phyloP scores from a whole-genome alignment of 2,113 vertebrate species.

The Chitala chitala region DNA sequence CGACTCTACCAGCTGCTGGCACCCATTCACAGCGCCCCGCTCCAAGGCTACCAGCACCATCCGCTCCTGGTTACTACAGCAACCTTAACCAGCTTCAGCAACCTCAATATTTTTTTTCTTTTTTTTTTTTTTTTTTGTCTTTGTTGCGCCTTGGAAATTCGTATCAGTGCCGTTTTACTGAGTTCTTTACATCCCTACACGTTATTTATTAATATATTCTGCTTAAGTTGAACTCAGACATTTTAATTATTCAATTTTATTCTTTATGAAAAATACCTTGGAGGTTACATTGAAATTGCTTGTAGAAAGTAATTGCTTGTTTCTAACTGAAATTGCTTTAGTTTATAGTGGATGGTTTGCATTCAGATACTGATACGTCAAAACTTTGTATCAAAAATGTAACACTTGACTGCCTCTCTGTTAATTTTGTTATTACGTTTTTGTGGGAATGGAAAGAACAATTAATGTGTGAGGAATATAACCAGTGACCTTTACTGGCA shows the following conservation, averaged over 20 bases:
- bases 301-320: background rate
- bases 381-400: constrained; percentile 2
- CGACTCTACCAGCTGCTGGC: background rate
- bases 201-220: background rate
- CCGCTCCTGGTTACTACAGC: constrained; percentile 33
- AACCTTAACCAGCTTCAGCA: constrained; percentile 23
- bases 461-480: background rate
- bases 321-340: background rate
- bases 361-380: background rate
- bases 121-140: background rate
- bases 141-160: background rate
- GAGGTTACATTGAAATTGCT: background rate
- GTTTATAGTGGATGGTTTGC: background rate
- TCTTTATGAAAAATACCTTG: background rate
- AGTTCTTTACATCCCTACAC: background rate
- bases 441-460: background rate
- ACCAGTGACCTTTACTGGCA: constrained; percentile 6
- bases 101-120: background rate
- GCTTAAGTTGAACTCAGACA: background rate
- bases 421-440: background rate
- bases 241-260: background rate
- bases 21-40: background rate
- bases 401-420: background rate
- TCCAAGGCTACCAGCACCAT: constrained; percentile 11
- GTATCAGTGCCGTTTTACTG: background rate